Percentiles rank a stretch among this genome's conserved stretches.
Conservation (phyloP, 2,888 invertebrate genomes). For the Pollenia angustigena region DNA sequence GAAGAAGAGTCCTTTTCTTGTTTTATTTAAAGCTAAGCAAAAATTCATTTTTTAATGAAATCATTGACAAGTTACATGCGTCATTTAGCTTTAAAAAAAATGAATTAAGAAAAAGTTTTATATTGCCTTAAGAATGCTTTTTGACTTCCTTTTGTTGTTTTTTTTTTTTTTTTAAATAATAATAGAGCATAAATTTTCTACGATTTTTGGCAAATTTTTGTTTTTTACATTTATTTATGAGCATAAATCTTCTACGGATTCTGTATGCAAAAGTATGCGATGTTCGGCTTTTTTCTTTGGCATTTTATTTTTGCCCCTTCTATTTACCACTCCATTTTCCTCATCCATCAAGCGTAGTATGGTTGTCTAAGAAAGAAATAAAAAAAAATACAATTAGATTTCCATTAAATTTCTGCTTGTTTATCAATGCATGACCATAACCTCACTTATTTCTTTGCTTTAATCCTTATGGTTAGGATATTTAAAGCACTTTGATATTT, state of each 20-base stretch:
- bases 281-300: conserved; percentile 81
- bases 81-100: conserved; percentile 2
- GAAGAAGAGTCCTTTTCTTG: not conserved
- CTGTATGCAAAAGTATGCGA: conserved; percentile 81
- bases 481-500: not conserved
- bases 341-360: conserved; percentile 84
- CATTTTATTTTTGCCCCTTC: conserved; percentile 78
- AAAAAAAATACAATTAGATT: conserved; percentile 44
- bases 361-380: conserved; percentile 82
- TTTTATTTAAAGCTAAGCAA: not conserved
- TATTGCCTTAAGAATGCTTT: conserved; percentile 15
- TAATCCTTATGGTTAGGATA: not conserved
- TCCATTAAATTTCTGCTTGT: conserved; percentile 35
- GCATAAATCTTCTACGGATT: conserved; percentile 83
- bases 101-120: conserved; percentile 2
- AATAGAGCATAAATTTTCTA: not conserved
- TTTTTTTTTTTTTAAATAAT: not conserved
- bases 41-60: conserved; percentile 14
- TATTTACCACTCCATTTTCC: conserved; percentile 83
- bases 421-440: not conserved
- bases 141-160: not conserved
- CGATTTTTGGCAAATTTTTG: not conserved
- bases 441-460: not conserved
- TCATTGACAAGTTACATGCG: conserved; percentile 8
- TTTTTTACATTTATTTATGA: conserved; percentile 73